These are phyloP conservation scores for Orthosia gracilis DNA, from an alignment of 2,888 invertebrate species.

Conservation along the genomic window DNA sequence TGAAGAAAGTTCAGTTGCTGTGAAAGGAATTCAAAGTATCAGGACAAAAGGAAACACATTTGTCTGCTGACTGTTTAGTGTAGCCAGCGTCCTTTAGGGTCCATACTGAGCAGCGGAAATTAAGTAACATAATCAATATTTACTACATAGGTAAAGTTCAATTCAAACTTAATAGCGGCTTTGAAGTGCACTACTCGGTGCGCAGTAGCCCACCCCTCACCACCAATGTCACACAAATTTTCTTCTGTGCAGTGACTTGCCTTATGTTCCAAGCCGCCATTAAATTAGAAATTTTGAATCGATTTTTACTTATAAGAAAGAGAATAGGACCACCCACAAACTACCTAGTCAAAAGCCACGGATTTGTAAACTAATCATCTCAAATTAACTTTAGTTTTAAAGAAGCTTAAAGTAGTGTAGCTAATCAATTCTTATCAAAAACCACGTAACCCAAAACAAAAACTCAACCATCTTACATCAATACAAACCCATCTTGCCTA, in stretches of 20 bases:
- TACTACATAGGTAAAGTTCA: too few species aligned
- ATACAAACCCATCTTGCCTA: conserved; percentile 6
- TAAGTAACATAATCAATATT: too few species aligned
- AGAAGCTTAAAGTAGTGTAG: neutral
- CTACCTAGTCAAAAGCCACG: neutral
- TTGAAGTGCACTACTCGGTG: too few species aligned
- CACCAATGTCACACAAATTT: too few species aligned
- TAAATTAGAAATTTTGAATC: too few species aligned
- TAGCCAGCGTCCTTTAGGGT: neutral
- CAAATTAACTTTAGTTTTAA: neutral
- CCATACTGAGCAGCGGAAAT: neutral
- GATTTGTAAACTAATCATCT: neutral
- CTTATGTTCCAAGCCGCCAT: too few species aligned
- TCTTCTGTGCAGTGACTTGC: too few species aligned
- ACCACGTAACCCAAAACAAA: neutral
- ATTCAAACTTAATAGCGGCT: too few species aligned
- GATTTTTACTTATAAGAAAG: neutral
- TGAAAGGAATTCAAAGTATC: neutral
- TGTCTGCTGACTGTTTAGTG: neutral
- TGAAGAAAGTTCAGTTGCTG: neutral
- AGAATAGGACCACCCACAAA: neutral
- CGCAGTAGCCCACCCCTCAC: too few species aligned
- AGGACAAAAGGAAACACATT: neutral
- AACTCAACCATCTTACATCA: conserved; percentile 9
- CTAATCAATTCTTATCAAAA: neutral